These are phyloP conservation scores for western clawed frog (Xenopus tropicalis) DNA, from an alignment of 2,113 vertebrate species.

Conservation along the genomic window UCB_Xtro_10.0 CM004446.2:141133501-141134000, in stretches of 20 bases:
- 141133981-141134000: slow-evolving; percentile 70
- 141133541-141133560: slow-evolving; percentile 13
- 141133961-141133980: slow-evolving; percentile 67
- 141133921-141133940: slow-evolving; percentile 61
- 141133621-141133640: slow-evolving; percentile 2
- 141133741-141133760: slow-evolving; percentile 64
- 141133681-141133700: slow-evolving; percentile 52
- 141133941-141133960: slow-evolving; percentile 73
- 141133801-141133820: slow-evolving; percentile 62
- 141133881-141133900: slow-evolving; percentile 58
- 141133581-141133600: neutral
- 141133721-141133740: slow-evolving; percentile 63
- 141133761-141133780: slow-evolving; percentile 61
- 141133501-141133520: slow-evolving; percentile 31
- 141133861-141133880: slow-evolving; percentile 61
- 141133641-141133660: slow-evolving; percentile 10
- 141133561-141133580: slow-evolving; percentile 1
- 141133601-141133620: neutral
- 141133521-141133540: slow-evolving; percentile 13
- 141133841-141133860: slow-evolving; percentile 53
- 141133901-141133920: slow-evolving; percentile 61
- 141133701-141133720: slow-evolving; percentile 55
- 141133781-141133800: slow-evolving; percentile 66
- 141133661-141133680: slow-evolving; percentile 28
- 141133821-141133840: slow-evolving; percentile 64